Evolutionary conservation across 2,113 vertebrate species (phyloP), one percentile per base, ranked within the genome.

Genomic region (Pollimyrus isidori): DNA sequence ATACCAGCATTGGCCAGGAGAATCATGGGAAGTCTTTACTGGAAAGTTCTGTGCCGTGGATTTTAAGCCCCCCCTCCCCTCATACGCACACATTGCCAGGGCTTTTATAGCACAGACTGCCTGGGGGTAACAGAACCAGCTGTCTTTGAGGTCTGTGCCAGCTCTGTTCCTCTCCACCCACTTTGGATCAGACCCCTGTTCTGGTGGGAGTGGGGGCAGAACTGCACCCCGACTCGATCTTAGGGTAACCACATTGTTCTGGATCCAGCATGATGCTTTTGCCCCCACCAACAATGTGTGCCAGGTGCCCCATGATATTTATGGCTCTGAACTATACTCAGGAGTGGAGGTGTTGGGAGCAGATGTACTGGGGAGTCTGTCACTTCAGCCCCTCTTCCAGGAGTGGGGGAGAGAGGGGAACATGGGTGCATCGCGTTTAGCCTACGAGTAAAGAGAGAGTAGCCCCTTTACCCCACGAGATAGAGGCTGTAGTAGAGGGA

Each of bases 291-390:
- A 17, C 30, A 35, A 13, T 15, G 11, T 76, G 10, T 76, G 30
- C 30, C 69, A 35, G 11, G 26, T 76, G 10, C 30, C 69, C 69
- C 65, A 73, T 13, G 26, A 73, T 73, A 30, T 35, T 45, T 53
- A 26, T 45, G 45, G 35, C 19, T 89, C 39, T 53, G 88, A 65
- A 86, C 80, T 49, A 85, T 50, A 89, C 56, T 52, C 73, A 45
- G 11, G 26, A 19, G n/a, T 19, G 42, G 56, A 26, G 17, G 35
- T 45, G n/a, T 35, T 13, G 45, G n/a, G 92, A 87, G 89, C 90
- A 23, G n/a, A 90, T 92, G 91, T 80, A 76, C 92, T 52, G 89
- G 91, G 91, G 91, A 91, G 92, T 23, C 21, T 23, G 93, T n/a
- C 58, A 53, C 39, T 39, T 65, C 7, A n/a, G 62, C 62, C 62